Percentiles rank a stretch among this genome's conserved stretches.
Evolutionary conservation across 1,140 invertebrate genomes (phyloP).

Genomic region (Diploscapter pachys): DNA sequence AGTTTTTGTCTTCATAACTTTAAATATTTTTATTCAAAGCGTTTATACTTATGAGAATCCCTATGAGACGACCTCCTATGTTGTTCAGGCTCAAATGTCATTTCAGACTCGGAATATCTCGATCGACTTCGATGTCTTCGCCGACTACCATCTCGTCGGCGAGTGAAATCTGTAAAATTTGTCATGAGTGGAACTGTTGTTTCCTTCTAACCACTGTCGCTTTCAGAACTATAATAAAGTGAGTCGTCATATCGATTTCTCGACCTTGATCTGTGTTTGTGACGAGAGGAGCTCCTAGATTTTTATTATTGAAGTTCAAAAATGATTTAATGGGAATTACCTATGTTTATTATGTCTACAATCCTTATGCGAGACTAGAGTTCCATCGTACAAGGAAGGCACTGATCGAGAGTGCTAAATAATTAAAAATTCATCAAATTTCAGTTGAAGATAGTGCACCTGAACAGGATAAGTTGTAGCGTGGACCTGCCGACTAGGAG

Average conservation of each 20-base stretch:
- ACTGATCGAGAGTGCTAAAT: slow-evolving; percentile 39
- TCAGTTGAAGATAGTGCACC: neutral
- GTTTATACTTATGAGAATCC: no score
- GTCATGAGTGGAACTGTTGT: neutral
- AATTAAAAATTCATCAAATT: neutral
- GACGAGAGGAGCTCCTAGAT: slow-evolving; percentile 33
- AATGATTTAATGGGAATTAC: neutral
- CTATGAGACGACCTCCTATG: neutral
- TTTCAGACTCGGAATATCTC: slow-evolving; percentile 30
- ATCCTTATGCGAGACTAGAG: slow-evolving; percentile 31
- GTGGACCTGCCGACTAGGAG: slow-evolving; percentile 22
- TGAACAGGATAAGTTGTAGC: neutral
- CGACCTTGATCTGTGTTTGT: slow-evolving; percentile 13
- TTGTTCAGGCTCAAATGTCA: slow-evolving; percentile 14
- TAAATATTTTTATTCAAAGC: no score
- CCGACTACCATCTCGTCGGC: slow-evolving; percentile 16
- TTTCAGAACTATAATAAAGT: slow-evolving; percentile 17
- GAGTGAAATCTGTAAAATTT: slow-evolving; percentile 16
- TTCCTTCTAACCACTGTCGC: neutral
- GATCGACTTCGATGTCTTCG: slow-evolving; percentile 20
- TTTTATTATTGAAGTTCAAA: slow-evolving; percentile 5
- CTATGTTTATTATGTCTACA: slow-evolving; percentile 28
- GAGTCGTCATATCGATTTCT: slow-evolving; percentile 33
- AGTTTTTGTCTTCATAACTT: no score
- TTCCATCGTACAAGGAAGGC: slow-evolving; percentile 35